A percentile compares a stretch with the other conserved stretches of the same genome.
Conservation (phyloP, 2,888 invertebrate genomes). For the Drosophila anomelani region DNA sequence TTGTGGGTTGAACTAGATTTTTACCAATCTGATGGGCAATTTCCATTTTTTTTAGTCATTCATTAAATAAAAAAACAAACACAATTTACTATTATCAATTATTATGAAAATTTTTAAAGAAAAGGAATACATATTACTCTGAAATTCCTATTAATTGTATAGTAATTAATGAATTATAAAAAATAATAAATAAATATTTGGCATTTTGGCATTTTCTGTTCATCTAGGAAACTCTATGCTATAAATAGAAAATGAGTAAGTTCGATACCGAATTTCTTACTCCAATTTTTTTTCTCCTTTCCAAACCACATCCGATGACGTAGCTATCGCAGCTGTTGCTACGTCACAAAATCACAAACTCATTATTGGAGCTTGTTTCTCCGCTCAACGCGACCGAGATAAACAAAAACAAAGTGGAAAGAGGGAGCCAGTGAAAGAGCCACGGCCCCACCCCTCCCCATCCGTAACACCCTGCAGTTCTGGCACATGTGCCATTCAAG, state of each 20-base stretch:
- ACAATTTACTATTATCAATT: too few relatives aligned
- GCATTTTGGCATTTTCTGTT: neutral
- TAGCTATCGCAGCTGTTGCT: slow-evolving; percentile 9
- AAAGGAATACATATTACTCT: too few relatives aligned
- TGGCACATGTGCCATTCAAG: slow-evolving; percentile 67
- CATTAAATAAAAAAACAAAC: neutral
- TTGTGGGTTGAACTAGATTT: neutral
- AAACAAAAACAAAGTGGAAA: neutral
- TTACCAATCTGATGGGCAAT: neutral
- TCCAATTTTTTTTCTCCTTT: neutral
- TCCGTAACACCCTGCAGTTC: slow-evolving; percentile 55
- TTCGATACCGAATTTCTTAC: neutral
- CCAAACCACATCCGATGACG: slow-evolving; percentile 14
- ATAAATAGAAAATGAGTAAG: slow-evolving; percentile 15
- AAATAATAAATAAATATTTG: too few relatives aligned
- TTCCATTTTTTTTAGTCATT: neutral
- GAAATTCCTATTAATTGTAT: too few relatives aligned
- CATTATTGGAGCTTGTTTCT: slow-evolving; percentile 22
- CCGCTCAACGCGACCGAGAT: neutral
- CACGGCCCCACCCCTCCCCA: slow-evolving; percentile 1
- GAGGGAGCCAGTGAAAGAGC: neutral
- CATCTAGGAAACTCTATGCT: neutral
- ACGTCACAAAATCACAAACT: slow-evolving; percentile 27
- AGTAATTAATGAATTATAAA: too few relatives aligned
- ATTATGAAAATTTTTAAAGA: too few relatives aligned